These are phyloP conservation scores for Drosophila auraria DNA, from an alignment of 1,140 invertebrate genomes.

Conservation along the genomic window DNA sequence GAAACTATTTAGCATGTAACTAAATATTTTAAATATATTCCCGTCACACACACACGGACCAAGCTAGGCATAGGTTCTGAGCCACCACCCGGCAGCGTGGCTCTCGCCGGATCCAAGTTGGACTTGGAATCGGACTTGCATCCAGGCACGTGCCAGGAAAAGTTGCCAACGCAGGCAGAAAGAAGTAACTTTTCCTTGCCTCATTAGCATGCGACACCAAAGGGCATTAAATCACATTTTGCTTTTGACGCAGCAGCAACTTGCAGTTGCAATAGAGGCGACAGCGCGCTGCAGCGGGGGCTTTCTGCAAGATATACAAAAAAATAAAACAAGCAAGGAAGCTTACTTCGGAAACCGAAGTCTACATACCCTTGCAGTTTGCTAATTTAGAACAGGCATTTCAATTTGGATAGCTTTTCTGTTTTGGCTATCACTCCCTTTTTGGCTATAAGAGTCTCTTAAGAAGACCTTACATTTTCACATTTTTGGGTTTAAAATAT, in stretches of 20 bases:
- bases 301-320: conserved; percentile 29
- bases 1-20: conserved; percentile 54
- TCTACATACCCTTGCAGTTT: no score
- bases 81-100: background rate
- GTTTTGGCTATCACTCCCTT: no score
- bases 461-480: no score
- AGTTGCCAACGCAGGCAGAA: conserved; percentile 47
- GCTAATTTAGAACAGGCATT: no score
- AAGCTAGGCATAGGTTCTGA: conserved; percentile 33
- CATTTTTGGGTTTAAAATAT: no score
- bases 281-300: background rate
- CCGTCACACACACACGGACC: conserved; percentile 29
- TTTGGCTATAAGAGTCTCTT: no score
- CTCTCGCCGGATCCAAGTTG: conserved; percentile 13
- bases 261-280: conserved; percentile 53
- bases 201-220: conserved; percentile 61
- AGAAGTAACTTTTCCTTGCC: conserved; percentile 57
- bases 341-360: no score
- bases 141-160: conserved; percentile 54
- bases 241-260: conserved; percentile 56
- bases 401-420: no score
- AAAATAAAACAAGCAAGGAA: conserved; percentile 10
- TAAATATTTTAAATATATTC: conserved; percentile 50
- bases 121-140: conserved; percentile 34
- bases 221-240: conserved; percentile 64